Percentiles rank a stretch among this genome's conserved stretches.
phyloP scores from a whole-genome alignment of 1,140 invertebrate species.

The Magallana gigas region DNA sequence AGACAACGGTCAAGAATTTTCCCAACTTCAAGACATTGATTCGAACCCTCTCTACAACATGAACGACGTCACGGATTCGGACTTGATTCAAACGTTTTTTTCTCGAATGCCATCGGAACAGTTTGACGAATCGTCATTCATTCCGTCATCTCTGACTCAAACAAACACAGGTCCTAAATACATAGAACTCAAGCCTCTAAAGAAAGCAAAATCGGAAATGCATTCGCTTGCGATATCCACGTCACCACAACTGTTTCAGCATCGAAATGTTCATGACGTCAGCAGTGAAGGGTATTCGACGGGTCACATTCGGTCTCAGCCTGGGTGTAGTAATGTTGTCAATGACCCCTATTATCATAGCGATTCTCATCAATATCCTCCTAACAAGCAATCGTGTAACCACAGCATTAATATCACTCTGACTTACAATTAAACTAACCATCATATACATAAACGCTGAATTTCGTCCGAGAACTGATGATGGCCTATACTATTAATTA shows the following conservation, averaged over 20 bases:
- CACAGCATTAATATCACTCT: conserved; percentile 76
- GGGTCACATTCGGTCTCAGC: not conserved
- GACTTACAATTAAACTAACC: conserved; percentile 70
- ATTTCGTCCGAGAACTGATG: too few relatives aligned
- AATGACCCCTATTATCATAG: conserved; percentile 55
- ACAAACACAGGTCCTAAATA: conserved; percentile 52
- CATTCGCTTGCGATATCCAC: not conserved
- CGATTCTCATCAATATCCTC: conserved; percentile 50
- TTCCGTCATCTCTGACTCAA: conserved; percentile 3
- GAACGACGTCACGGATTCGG: conserved; percentile 21
- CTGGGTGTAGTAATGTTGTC: conserved; percentile 41
- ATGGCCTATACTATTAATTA: too few relatives aligned
- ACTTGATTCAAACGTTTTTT: conserved; percentile 47
- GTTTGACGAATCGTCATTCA: not conserved
- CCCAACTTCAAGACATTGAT: conserved; percentile 24
- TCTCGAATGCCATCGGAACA: conserved; percentile 45
- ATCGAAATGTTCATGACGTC: conserved; percentile 5
- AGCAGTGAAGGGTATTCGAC: not conserved
- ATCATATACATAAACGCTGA: too few relatives aligned
- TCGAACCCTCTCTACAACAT: conserved; percentile 16
- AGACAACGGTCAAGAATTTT: conserved; percentile 22
- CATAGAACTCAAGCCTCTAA: conserved; percentile 54
- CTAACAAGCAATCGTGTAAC: conserved; percentile 66
- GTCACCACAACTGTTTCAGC: conserved; percentile 12
- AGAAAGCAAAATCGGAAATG: conserved; percentile 39